phyloP scores from a whole-genome alignment of 2,797 vertebrate genomes.

The Euphonia xanthogaster region DNA sequence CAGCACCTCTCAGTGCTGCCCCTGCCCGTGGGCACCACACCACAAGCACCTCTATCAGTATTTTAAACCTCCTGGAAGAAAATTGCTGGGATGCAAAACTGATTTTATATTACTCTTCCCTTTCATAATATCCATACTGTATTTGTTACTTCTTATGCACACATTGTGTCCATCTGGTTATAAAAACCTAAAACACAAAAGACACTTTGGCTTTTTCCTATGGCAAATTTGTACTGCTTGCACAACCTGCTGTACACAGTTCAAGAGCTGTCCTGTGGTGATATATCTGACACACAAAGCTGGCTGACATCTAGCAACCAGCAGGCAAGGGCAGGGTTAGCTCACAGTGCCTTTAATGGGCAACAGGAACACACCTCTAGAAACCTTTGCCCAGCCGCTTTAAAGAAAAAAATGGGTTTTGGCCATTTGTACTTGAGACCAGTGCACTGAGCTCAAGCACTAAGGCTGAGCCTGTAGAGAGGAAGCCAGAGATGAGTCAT shows the following conservation, averaged over 20 bases:
- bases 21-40: neutral
- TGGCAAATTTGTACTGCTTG: fast-evolving
- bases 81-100: fast-evolving
- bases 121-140: neutral
- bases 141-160: neutral
- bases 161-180: neutral
- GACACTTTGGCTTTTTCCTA: neutral
- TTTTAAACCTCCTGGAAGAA: neutral
- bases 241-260: neutral
- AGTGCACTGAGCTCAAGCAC: neutral
- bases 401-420: neutral
- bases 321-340: fast-evolving
- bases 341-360: neutral
- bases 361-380: neutral
- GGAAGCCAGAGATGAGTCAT: neutral
- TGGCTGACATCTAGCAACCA: neutral
- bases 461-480: neutral
- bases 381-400: neutral
- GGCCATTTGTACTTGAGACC: neutral
- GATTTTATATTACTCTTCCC: neutral
- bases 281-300: neutral
- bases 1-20: neutral
- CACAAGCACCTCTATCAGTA: neutral
- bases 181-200: neutral
- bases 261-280: neutral